Percentiles rank a stretch among this genome's conserved stretches.
Conservation (phyloP, 2,888 invertebrate species). For the Spialia ferax region DNA sequence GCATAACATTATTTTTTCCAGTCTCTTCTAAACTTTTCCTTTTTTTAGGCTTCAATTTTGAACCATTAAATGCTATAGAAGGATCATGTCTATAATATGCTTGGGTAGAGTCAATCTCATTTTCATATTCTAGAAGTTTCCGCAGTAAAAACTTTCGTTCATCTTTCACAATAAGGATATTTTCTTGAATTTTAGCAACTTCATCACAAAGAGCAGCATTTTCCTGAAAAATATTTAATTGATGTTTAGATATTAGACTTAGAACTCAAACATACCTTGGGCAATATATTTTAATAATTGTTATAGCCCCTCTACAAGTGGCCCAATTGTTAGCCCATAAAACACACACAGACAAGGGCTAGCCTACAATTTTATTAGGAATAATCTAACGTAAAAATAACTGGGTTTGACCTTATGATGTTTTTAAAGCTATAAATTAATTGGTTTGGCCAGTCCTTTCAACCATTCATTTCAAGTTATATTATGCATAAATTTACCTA, state of each 20-base stretch:
- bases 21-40: constrained; percentile 64
- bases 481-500: too few species aligned
- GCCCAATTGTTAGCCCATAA: too few species aligned
- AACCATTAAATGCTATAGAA: constrained; percentile 58
- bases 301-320: too few species aligned
- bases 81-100: constrained; percentile 57
- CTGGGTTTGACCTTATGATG: too few species aligned
- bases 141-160: constrained; percentile 93
- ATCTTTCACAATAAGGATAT: constrained; percentile 92
- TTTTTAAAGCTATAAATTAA: too few species aligned
- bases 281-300: too few species aligned
- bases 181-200: constrained; percentile 94
- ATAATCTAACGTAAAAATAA: too few species aligned
- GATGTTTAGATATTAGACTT: neutral
- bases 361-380: too few species aligned
- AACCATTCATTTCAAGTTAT: too few species aligned
- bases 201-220: constrained; percentile 96
- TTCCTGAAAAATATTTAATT: constrained; percentile 83
- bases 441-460: too few species aligned
- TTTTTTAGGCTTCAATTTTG: constrained; percentile 67
- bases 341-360: too few species aligned
- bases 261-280: too few species aligned
- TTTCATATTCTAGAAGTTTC: constrained; percentile 91
- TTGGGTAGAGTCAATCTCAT: constrained; percentile 67
- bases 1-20: constrained; percentile 50